phyloP scores from a whole-genome alignment of 1,140 invertebrate species.

The Hermetia illucens region DNA sequence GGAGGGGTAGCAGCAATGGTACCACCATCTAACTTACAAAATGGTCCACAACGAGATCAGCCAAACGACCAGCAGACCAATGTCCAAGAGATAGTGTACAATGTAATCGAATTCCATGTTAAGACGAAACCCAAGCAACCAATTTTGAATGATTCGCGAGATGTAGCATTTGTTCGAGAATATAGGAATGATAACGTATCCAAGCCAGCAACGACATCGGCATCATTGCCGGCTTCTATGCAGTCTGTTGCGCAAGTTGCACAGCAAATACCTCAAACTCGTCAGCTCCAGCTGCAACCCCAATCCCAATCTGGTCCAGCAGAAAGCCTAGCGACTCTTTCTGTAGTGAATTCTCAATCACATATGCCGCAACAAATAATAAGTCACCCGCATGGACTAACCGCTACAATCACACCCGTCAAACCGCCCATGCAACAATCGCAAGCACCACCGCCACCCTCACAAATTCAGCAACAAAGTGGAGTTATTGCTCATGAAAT shows the following conservation, averaged over 20 bases:
- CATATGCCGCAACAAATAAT: slow-evolving; percentile 19
- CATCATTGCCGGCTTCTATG: slow-evolving; percentile 11
- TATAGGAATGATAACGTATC: slow-evolving; percentile 30
- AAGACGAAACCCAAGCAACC: slow-evolving; percentile 16
- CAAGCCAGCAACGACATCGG: slow-evolving; percentile 8
- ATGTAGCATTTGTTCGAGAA: slow-evolving; percentile 37
- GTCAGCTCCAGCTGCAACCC: not conserved
- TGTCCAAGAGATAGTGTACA: slow-evolving; percentile 24
- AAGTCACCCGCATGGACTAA: slow-evolving; percentile 32
- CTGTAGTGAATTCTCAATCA: slow-evolving; percentile 41
- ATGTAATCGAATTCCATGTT: slow-evolving; percentile 17
- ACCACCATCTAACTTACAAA: slow-evolving; percentile 13
- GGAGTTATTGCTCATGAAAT: slow-evolving; percentile 11
- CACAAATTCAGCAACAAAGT: not conserved
- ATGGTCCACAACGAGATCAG: slow-evolving; percentile 22
- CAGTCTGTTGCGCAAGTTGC: not conserved
- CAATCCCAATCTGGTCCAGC: slow-evolving; percentile 25
- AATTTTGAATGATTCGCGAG: slow-evolving; percentile 26
- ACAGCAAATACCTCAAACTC: slow-evolving; percentile 2
- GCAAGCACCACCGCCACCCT: slow-evolving; percentile 15
- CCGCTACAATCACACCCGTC: slow-evolving; percentile 50
- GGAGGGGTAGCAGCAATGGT: slow-evolving; percentile 10
- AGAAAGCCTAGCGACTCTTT: slow-evolving; percentile 47
- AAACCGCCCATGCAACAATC: slow-evolving; percentile 11
- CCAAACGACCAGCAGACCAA: slow-evolving; percentile 18